Base-by-base conservation (phyloP, 2,113 vertebrate species). In the Turnix velox region DNA sequence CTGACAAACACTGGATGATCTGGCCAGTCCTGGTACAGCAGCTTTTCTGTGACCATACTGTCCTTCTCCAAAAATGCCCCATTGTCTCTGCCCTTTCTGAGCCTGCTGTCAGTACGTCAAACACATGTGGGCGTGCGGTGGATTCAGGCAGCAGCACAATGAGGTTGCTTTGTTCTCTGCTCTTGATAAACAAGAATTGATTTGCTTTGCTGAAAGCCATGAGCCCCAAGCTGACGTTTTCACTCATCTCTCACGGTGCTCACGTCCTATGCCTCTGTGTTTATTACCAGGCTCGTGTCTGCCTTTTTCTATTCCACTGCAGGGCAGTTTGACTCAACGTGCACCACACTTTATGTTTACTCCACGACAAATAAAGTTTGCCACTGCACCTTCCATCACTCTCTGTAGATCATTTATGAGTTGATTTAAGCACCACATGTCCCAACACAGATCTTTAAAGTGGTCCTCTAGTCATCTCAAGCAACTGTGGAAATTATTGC, bases 161-260 rank as follows among this genome's bases (percentile, higher is more conserved):
- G 57, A 88, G 66, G 62, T 17, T 72, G 37, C 81, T 92, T 87
- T 92, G 87, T 89, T 89, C 48, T 65, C 69, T 79, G 48, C 12
- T 92, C 66, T 78, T 57, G 19, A 73, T 63, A 72, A 91, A 85
- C 57, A 82, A 54, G 54, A 65, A 95, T 45, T 87, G 45, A 89
- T 89, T 89, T 89, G 33, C 49, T 68, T 52, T 95, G 87, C 46
- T 73, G 81, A 94, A 95, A 95, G 87, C 52, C 72, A 27, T 5
- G 40, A 79, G 71, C 48, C n/a, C 59, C 0, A 2, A 7, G 57
- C 9, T 84, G 78, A 91, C 48, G 13, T 10, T 82, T 79, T 57
- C 82, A 87, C 37, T 87, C 71, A 65, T 28, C 49, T 48, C 37
- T 45, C 3, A 2, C 45, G 66, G 55, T 3, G 4, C 43, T 59